Percentiles rank a stretch among this genome's conserved stretches.
Evolutionary conservation across 2,113 vertebrate genomes (phyloP).

Genomic region (Barnardius zonarius): DNA sequence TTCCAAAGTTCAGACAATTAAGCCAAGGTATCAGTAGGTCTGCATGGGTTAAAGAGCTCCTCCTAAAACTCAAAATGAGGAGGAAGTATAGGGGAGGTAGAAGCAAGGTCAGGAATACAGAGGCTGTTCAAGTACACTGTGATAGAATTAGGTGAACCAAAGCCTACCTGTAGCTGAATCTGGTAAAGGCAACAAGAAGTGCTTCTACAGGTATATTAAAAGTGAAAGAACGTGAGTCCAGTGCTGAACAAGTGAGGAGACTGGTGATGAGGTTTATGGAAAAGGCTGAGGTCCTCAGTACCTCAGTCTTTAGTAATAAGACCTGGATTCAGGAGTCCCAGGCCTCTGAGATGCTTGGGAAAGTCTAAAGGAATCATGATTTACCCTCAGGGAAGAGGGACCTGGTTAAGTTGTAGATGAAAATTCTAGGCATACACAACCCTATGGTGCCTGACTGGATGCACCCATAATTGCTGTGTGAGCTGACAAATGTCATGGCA

Average conservation of each 20-base stretch:
- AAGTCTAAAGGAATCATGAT: not conserved
- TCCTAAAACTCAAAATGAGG: not conserved
- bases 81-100: fast-evolving
- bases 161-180: not conserved
- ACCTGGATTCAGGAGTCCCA: not conserved
- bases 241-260: not conserved
- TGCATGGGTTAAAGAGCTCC: not conserved
- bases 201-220: not conserved
- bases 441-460: not conserved
- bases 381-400: not conserved
- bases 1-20: not conserved
- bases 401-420: fast-evolving
- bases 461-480: not conserved
- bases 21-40: not conserved
- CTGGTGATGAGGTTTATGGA: not conserved
- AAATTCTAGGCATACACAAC: not conserved
- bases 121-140: not conserved
- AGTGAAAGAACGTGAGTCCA: not conserved
- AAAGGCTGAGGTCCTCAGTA: not conserved
- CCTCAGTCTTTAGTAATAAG: not conserved
- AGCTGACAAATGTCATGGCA: not conserved
- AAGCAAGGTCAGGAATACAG: not conserved
- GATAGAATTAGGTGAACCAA: not conserved
- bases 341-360: not conserved
- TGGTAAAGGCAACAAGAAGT: not conserved